phyloP scores from a whole-genome alignment of 2,113 vertebrate genomes.

The Myocastor coypus region DNA sequence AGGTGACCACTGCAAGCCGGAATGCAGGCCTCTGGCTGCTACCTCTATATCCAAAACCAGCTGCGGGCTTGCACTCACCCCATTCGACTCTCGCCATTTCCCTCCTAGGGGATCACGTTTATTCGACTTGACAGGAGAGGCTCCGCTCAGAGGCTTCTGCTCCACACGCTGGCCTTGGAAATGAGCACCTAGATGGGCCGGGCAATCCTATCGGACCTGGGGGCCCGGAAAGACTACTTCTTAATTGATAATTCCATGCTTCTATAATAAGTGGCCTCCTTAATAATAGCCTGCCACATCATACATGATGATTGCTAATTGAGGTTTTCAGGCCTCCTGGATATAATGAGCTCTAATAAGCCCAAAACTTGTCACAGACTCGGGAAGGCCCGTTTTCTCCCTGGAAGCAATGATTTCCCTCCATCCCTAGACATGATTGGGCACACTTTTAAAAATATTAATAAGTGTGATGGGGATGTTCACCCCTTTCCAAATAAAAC shows the following conservation, averaged over 20 bases:
- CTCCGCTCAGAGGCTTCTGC: conserved; percentile 88
- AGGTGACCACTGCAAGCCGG: conserved; percentile 43
- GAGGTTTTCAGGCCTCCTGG: conserved; percentile 78
- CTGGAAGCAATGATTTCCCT: conserved; percentile 76
- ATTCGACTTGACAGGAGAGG: conserved; percentile 90
- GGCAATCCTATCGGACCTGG: conserved; percentile 91
- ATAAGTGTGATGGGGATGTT: conserved; percentile 80
- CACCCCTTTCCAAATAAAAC: conserved; percentile 83
- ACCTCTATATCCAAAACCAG: conserved; percentile 64
- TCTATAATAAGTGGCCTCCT: conserved; percentile 92
- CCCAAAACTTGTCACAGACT: conserved; percentile 66
- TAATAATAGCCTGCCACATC: conserved; percentile 88
- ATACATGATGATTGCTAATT: conserved; percentile 88
- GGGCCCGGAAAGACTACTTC: conserved; percentile 87
- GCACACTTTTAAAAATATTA: conserved; percentile 81
- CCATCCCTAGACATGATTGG: conserved; percentile 69
- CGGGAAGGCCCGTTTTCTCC: conserved; percentile 31
- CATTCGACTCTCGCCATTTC: conserved; percentile 74
- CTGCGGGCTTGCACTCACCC: conserved; percentile 64
- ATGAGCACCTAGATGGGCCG: conserved; percentile 91
- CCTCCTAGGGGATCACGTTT: conserved; percentile 85
- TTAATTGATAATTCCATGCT: conserved; percentile 93
- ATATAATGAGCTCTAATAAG: conserved; percentile 78
- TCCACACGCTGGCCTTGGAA: conserved; percentile 90
- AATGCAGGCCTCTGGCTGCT: conserved; percentile 28